phyloP scores from a whole-genome alignment of 2,113 vertebrate genomes.

The Myocastor coypus region DNA sequence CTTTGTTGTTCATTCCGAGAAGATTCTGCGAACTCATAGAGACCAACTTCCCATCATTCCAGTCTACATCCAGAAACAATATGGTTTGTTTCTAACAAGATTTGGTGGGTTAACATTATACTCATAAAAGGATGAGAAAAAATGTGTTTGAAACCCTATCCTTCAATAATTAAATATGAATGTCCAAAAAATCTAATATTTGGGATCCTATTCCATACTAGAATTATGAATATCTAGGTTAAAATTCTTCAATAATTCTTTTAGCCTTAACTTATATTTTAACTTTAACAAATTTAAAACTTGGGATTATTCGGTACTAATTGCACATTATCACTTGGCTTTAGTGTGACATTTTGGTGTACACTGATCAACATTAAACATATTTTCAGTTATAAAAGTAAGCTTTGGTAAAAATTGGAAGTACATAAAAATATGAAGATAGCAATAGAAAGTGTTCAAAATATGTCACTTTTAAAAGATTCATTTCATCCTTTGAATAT shows the following conservation, averaged over 20 bases:
- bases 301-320: neutral
- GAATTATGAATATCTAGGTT: conserved; percentile 64
- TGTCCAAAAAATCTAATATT: conserved; percentile 61
- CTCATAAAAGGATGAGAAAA: conserved; percentile 50
- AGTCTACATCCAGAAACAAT: conserved; percentile 41
- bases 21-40: conserved; percentile 41
- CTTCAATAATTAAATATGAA: conserved; percentile 9
- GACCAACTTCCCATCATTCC: conserved; percentile 50
- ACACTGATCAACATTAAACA: neutral
- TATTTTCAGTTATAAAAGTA: neutral
- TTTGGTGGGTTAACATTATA: conserved; percentile 12
- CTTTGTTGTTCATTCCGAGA: conserved; percentile 57
- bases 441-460: neutral
- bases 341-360: neutral
- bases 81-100: conserved; percentile 38
- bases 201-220: conserved; percentile 56
- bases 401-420: neutral
- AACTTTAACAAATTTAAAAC: neutral
- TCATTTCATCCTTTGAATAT: neutral
- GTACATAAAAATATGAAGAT: neutral
- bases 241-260: conserved; percentile 23
- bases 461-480: neutral
- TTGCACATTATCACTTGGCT: neutral
- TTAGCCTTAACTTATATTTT: neutral
- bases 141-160: conserved; percentile 10